A percentile compares a stretch with the other conserved stretches of the same genome.
These are phyloP conservation scores for Anoplius nigerrimus DNA, from an alignment of 2,888 invertebrate species.

Conservation along the genomic window DNA sequence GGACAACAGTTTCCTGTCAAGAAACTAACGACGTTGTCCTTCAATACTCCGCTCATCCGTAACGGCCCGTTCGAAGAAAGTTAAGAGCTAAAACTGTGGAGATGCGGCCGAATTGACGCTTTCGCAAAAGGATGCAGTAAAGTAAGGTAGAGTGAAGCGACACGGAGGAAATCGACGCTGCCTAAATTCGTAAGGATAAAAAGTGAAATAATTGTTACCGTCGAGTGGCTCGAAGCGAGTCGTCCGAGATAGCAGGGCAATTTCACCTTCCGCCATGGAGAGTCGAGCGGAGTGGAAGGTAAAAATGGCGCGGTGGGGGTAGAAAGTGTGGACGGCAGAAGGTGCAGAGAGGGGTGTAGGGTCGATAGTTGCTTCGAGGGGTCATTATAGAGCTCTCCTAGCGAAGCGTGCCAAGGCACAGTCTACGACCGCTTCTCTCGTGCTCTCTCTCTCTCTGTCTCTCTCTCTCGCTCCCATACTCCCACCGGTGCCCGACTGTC, in stretches of 20 bases:
- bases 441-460: slow-evolving; percentile 25
- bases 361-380: slow-evolving; percentile 59
- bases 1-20: too few relatives aligned
- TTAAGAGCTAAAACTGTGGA: too few relatives aligned
- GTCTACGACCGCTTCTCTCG: slow-evolving; percentile 2
- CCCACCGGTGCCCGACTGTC: slow-evolving; percentile 52
- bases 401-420: slow-evolving; percentile 24
- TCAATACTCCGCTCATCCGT: too few relatives aligned
- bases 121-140: too few relatives aligned
- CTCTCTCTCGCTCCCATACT: slow-evolving; percentile 22
- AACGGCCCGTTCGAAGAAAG: too few relatives aligned
- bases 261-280: slow-evolving; percentile 39
- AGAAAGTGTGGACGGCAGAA: slow-evolving; percentile 57
- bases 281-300: slow-evolving; percentile 14
- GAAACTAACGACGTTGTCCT: too few relatives aligned
- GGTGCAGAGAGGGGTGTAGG: slow-evolving; percentile 52
- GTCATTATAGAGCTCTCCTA: slow-evolving; percentile 61
- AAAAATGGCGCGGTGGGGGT: slow-evolving; percentile 28
- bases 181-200: too few relatives aligned
- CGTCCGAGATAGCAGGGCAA: neutral
- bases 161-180: too few relatives aligned
- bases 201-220: too few relatives aligned
- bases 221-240: neutral
- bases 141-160: too few relatives aligned
- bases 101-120: too few relatives aligned